phyloP scores from a whole-genome alignment of 2,888 invertebrate genomes.

The Zhengitettix transpicula region DNA sequence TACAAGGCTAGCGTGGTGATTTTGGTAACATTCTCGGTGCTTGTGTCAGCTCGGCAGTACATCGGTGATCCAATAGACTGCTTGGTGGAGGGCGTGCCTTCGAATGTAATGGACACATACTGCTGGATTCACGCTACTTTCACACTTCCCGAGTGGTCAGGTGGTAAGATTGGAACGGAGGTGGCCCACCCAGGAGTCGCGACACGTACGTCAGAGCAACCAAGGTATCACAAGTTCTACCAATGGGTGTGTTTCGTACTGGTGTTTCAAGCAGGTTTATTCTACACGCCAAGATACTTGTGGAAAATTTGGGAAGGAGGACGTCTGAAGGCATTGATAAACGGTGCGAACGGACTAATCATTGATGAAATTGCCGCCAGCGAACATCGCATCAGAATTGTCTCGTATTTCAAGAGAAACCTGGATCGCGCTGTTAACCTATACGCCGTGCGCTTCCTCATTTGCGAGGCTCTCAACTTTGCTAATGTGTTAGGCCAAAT shows the following conservation, averaged over 20 bases:
- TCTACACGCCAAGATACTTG: constrained; percentile 64
- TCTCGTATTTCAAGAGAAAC: constrained; percentile 20
- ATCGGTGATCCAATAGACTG: constrained; percentile 95
- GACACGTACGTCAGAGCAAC: constrained; percentile 58
- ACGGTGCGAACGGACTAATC: constrained; percentile 59
- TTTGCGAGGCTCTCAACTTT: constrained; percentile 19
- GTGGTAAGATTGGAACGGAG: constrained; percentile 61
- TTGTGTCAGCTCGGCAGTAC: constrained; percentile 86
- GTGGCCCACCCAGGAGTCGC: constrained; percentile 71
- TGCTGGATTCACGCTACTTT: constrained; percentile 46
- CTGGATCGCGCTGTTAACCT: constrained; percentile 18
- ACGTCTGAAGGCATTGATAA: constrained; percentile 53
- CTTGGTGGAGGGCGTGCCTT: constrained; percentile 74
- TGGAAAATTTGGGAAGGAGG: constrained; percentile 80
- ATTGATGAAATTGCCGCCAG: constrained; percentile 65
- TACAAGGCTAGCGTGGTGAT: constrained; percentile 86
- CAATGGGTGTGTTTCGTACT: constrained; percentile 88
- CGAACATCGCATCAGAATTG: constrained; percentile 44
- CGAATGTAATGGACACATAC: constrained; percentile 68
- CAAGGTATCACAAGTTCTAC: constrained; percentile 85
- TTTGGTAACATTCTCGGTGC: constrained; percentile 75
- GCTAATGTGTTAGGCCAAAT: constrained; percentile 21
- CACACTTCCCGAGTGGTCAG: constrained; percentile 67
- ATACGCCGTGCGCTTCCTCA: constrained; percentile 18
- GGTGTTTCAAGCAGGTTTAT: constrained; percentile 63